Conservation (phyloP, 2,797 vertebrate genomes). For the Lutjanus campechanus region DNA sequence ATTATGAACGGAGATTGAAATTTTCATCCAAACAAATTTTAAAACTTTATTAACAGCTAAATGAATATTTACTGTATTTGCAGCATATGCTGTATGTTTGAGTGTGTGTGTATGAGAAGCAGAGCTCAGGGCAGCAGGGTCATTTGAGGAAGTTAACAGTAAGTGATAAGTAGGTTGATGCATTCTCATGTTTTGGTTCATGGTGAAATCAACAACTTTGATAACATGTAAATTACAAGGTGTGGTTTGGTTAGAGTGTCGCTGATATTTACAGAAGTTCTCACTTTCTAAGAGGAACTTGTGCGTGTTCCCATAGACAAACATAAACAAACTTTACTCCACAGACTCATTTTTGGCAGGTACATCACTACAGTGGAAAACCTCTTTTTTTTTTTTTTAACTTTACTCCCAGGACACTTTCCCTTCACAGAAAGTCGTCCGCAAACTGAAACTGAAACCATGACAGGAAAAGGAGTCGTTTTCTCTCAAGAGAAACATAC, state of each 20-base stretch:
- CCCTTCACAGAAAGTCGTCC: too few species aligned
- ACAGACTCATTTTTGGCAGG: not conserved
- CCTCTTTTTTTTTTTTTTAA: too few species aligned
- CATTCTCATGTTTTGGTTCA: not conserved
- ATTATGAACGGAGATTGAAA: not conserved
- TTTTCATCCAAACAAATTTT: not conserved
- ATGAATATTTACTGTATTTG: not conserved
- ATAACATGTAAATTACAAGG: not conserved
- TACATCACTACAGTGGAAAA: too few species aligned
- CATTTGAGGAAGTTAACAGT: not conserved
- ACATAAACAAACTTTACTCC: not conserved
- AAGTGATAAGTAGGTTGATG: not conserved
- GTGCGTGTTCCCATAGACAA: not conserved
- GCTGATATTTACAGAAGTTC: not conserved
- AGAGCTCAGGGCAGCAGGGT: not conserved
- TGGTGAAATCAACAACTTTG: too few species aligned
- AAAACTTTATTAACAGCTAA: not conserved
- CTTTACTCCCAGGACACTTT: too few species aligned
- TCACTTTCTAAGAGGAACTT: not conserved
- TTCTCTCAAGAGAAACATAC: too few species aligned
- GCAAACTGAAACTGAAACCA: too few species aligned
- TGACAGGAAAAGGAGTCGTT: too few species aligned
- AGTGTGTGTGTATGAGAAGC: too few species aligned
- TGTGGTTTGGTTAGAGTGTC: not conserved
- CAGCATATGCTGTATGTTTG: not conserved